phyloP scores from a whole-genome alignment of 2,797 vertebrate genomes.

The Sebastes hubbsi region DNA sequence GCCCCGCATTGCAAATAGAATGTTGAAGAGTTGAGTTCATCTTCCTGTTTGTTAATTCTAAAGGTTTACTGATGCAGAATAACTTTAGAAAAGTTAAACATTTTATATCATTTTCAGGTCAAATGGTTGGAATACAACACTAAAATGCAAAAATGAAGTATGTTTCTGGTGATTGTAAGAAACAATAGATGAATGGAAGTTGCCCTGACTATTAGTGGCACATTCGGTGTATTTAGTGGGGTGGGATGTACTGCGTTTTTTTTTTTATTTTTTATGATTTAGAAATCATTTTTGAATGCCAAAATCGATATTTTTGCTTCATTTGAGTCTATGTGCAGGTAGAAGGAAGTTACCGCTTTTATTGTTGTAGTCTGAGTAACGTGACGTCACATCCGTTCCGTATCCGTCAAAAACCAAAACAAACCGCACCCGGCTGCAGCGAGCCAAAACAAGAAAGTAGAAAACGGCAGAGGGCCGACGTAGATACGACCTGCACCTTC shows the following conservation, averaged over 20 bases:
- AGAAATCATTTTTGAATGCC: no score
- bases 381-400: no score
- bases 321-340: no score
- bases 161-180: not conserved
- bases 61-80: conserved; percentile 3
- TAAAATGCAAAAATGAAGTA: not conserved
- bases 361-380: no score
- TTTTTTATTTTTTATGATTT: no score
- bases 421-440: rapidly evolving
- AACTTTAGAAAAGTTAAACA: conserved; percentile 21
- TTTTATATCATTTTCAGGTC: not conserved
- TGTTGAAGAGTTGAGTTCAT: not conserved
- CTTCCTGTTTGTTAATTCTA: conserved; percentile 15
- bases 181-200: not conserved
- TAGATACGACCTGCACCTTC: no score
- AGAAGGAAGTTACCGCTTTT: no score
- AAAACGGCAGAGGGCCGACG: no score
- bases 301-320: no score
- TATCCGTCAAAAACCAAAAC: no score
- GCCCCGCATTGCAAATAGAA: not conserved
- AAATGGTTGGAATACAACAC: not conserved
- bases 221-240: not conserved
- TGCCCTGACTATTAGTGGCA: not conserved
- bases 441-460: no score
- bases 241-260: no score